Conservation (phyloP, 2,113 vertebrate species). For the Petrocephalus zakoni region DNA sequence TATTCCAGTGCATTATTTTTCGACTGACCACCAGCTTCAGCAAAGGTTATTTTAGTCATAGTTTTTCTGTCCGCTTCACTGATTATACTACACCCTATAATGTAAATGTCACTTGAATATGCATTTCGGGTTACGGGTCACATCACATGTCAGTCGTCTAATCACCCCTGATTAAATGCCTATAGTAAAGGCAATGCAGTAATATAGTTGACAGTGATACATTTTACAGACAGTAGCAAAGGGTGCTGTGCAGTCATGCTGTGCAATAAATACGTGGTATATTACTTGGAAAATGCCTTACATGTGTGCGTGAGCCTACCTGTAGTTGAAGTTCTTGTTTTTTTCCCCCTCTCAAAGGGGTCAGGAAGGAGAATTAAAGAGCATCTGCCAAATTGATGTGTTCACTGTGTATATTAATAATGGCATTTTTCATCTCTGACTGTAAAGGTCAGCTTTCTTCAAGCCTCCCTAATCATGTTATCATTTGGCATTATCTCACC, state of each 20-base stretch:
- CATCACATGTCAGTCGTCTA: neutral
- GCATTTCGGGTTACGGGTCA: neutral
- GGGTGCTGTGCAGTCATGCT: neutral
- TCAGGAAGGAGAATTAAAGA: neutral
- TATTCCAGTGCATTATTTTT: neutral
- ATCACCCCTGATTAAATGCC: neutral
- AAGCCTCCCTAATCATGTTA: slow-evolving; percentile 19
- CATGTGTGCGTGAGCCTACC: neutral
- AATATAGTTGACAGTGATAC: neutral
- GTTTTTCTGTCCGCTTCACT: neutral
- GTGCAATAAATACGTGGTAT: neutral
- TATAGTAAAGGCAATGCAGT: neutral
- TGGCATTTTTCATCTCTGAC: slow-evolving; percentile 18
- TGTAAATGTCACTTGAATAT: slow-evolving; percentile 18
- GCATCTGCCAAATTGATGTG: slow-evolving; percentile 14
- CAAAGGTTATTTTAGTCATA: slow-evolving; percentile 1
- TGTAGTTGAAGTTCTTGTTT: neutral
- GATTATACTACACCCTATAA: neutral
- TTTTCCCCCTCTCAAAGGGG: neutral
- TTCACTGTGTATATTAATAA: slow-evolving; percentile 8
- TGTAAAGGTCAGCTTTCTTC: slow-evolving; percentile 20
- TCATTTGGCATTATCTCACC: slow-evolving; percentile 1
- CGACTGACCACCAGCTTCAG: neutral
- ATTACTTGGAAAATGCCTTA: neutral
- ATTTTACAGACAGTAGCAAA: neutral